Evolutionary conservation across 2,113 vertebrate genomes (phyloP).

Genomic region (Rhinoderma darwinii): DNA sequence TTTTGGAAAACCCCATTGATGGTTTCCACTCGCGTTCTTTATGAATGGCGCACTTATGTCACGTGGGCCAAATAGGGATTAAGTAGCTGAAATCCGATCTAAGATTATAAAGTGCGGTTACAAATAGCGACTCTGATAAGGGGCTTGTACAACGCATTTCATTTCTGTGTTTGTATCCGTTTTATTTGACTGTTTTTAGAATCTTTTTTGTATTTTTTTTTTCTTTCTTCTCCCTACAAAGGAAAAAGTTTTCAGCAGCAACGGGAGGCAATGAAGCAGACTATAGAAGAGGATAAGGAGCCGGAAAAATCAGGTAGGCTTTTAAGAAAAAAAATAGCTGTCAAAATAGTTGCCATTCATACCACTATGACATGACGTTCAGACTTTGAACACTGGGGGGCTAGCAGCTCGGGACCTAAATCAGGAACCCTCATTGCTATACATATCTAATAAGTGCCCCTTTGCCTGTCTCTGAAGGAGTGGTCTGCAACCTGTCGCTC

Average conservation of each 20-base stretch:
- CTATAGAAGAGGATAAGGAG: conserved; percentile 88
- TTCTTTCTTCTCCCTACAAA: conserved; percentile 62
- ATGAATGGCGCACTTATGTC: not conserved
- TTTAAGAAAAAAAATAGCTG: too few relatives aligned
- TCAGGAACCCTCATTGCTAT: too few relatives aligned
- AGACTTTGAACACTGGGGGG: too few relatives aligned
- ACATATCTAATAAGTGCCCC: too few relatives aligned
- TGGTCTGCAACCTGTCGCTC: too few relatives aligned
- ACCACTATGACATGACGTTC: not conserved
- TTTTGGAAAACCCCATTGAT: too few relatives aligned
- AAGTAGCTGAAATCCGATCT: not conserved
- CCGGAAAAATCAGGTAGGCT: conserved; percentile 87
- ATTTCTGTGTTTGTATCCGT: not conserved
- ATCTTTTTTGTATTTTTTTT: not conserved
- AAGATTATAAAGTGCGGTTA: not conserved
- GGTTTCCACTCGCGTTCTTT: not conserved
- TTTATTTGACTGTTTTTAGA: not conserved
- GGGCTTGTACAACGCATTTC: not conserved
- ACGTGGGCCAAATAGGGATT: not conserved
- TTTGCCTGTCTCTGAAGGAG: too few relatives aligned
- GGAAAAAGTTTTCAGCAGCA: conserved; percentile 97
- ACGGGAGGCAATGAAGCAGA: conserved; percentile 94
- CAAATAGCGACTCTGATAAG: not conserved
- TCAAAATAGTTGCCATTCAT: too few relatives aligned
- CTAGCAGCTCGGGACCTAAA: too few relatives aligned